Conservation (phyloP, 2,888 invertebrate species). For the Scrobipalpa costella region DNA sequence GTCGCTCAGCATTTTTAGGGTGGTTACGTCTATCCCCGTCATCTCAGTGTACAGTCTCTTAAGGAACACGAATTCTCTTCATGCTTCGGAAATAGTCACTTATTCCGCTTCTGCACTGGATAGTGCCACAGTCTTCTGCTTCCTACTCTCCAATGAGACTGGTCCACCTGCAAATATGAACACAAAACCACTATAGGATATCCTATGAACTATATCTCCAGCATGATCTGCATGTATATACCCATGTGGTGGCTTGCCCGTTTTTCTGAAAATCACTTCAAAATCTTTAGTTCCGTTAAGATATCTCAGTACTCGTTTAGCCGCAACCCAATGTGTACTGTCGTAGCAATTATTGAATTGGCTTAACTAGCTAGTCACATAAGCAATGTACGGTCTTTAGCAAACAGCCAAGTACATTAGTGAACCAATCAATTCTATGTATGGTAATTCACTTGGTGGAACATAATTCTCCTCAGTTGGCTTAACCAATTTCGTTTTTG, state of each 20-base stretch:
- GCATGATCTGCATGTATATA: not conserved
- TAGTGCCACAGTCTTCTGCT: no score
- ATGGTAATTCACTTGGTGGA: not conserved
- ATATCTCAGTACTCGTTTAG: not conserved
- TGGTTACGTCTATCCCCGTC: no score
- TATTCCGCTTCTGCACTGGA: no score
- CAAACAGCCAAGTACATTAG: not conserved
- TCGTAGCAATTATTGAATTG: not conserved
- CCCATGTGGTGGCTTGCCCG: not conserved
- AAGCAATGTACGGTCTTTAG: not conserved
- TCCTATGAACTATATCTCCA: not conserved
- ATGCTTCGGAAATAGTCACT: no score
- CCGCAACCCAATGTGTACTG: not conserved
- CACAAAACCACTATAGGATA: not conserved
- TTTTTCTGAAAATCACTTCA: not conserved
- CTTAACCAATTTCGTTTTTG: not conserved
- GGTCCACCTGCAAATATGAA: not conserved
- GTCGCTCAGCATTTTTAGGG: not conserved
- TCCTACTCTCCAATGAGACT: not conserved
- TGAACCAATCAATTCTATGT: no score
- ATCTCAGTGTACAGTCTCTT: no score
- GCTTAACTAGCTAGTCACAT: not conserved
- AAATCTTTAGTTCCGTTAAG: no score
- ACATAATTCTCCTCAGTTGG: not conserved
- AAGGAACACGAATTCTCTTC: no score